Percentiles rank a stretch among this genome's conserved stretches.
Evolutionary conservation across 1,140 invertebrate species (phyloP).

Genomic region (Brachionus paranguensis): DNA sequence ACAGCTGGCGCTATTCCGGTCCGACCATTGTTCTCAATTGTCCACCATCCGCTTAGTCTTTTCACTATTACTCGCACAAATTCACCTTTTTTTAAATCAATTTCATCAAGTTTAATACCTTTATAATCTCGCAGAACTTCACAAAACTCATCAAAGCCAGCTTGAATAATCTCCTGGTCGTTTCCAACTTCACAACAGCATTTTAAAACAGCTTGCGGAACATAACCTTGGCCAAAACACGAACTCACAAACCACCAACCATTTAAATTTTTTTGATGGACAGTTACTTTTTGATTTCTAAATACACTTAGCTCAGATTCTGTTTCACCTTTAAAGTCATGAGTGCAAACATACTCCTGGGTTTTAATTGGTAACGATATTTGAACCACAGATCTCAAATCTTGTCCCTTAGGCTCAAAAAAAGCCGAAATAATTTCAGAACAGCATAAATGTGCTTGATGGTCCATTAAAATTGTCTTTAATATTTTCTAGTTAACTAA

Average conservation of each 20-base stretch:
- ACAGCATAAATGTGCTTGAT: background rate
- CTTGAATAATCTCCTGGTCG: background rate
- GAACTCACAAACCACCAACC: constrained; percentile 9
- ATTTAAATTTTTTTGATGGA: background rate
- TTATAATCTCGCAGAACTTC: background rate
- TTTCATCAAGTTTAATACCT: background rate
- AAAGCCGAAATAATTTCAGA: background rate
- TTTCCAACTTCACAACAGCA: background rate
- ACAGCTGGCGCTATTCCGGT: background rate
- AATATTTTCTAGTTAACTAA: background rate
- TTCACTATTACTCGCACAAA: background rate
- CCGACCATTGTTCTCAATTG: background rate
- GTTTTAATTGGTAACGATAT: background rate
- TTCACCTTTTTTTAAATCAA: background rate
- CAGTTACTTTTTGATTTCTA: background rate
- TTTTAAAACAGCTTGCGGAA: background rate
- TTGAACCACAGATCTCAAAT: background rate
- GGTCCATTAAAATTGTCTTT: background rate
- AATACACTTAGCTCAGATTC: background rate
- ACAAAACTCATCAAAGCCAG: background rate
- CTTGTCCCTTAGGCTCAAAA: background rate
- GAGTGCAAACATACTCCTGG: background rate
- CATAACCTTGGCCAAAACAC: background rate
- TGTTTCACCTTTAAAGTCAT: background rate
- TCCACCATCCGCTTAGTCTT: background rate